These are phyloP conservation scores for Oscheius sp. DNA, from an alignment of 2,888 invertebrate genomes.

Conservation along the genomic window DNA sequence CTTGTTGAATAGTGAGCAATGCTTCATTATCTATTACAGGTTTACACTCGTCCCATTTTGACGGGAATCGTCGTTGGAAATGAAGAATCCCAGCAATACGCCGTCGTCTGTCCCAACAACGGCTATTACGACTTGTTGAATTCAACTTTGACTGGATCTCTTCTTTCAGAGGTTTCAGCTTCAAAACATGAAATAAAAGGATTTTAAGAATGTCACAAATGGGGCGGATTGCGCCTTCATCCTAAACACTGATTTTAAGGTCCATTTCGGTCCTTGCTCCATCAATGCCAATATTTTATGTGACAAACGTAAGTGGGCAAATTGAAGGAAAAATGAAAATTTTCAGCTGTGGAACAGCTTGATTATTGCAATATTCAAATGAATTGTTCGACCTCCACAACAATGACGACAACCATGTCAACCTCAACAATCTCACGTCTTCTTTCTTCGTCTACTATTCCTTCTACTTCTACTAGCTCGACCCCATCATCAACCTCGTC, in stretches of 20 bases:
- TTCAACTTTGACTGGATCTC: not conserved
- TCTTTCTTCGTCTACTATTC: conserved; percentile 15
- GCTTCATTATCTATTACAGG: not conserved
- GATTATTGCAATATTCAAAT: conserved; percentile 56
- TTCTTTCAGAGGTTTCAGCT: conserved; percentile 1
- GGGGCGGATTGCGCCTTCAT: conserved; percentile 46
- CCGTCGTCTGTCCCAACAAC: conserved; percentile 56
- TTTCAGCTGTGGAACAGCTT: conserved; percentile 49
- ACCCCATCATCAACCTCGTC: not conserved
- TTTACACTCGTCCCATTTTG: conserved; percentile 45
- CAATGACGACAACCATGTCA: conserved; percentile 1
- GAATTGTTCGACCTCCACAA: conserved; percentile 39
- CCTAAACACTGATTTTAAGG: conserved; percentile 33
- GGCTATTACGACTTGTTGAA: conserved; percentile 39
- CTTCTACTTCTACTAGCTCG: conserved; percentile 4
- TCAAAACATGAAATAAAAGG: too few species aligned
- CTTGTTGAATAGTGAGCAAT: not conserved
- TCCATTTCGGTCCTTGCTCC: conserved; percentile 47
- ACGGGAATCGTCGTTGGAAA: conserved; percentile 59
- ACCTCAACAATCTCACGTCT: not conserved
- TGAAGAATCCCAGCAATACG: conserved; percentile 38
- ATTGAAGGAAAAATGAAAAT: not conserved
- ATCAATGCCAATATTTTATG: conserved; percentile 48
- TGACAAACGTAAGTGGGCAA: conserved; percentile 47
- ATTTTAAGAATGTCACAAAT: conserved; percentile 23